Conservation (phyloP, 2,113 vertebrate species). For the Mystacornis crossleyi region DNA sequence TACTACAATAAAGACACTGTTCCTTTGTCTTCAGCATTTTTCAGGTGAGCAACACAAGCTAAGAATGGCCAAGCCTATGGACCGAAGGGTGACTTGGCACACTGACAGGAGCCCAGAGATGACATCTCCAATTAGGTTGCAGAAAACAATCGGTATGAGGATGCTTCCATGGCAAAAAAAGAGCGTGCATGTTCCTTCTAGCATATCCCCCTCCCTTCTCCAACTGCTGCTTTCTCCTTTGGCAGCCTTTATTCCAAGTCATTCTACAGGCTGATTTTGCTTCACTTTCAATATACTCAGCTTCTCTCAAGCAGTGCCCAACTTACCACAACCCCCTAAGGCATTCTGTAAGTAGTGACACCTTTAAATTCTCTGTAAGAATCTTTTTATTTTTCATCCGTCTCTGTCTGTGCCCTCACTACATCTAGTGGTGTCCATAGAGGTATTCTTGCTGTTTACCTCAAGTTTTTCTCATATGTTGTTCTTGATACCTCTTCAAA, state of each 20-base stretch:
- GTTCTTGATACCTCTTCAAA: not conserved
- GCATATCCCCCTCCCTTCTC: not conserved
- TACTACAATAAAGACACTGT: not conserved
- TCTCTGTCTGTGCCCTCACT: not conserved
- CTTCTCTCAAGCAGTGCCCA: not conserved
- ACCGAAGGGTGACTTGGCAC: not conserved
- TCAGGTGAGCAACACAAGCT: not conserved
- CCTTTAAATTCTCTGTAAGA: not conserved
- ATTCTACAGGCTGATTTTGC: not conserved
- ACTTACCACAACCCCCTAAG: not conserved
- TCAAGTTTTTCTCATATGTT: not conserved
- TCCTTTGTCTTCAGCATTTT: not conserved
- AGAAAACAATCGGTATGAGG: not conserved
- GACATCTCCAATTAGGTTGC: not conserved
- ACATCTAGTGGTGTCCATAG: rapidly evolving
- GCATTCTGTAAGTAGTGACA: not conserved
- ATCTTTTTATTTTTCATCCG: not conserved
- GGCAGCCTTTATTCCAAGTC: not conserved
- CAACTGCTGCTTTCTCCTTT: not conserved
- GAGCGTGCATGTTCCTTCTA: not conserved
- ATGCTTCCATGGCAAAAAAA: not conserved
- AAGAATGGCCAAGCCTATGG: not conserved
- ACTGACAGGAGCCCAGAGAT: not conserved
- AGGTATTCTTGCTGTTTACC: not conserved
- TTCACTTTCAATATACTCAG: not conserved